Base-by-base conservation (phyloP, 2,113 vertebrate species). In the Hippocampus mohnikei region DNA sequence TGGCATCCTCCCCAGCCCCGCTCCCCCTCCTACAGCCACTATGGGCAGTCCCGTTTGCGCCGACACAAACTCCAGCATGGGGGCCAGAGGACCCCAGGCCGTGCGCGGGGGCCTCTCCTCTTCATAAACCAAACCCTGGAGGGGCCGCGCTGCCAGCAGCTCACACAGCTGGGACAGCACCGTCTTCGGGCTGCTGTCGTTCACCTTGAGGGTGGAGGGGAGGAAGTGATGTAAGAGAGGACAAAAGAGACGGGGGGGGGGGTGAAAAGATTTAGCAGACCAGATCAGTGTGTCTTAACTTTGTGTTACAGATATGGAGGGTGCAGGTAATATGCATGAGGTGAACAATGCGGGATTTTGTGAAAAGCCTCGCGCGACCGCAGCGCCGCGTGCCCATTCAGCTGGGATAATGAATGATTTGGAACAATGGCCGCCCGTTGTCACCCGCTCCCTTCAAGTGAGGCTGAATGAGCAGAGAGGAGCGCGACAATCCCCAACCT, bases 31-130 rank as follows among this genome's bases (percentile, higher is more conserved):
- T 83, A 98, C 94, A 79, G 95, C 95, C 85, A 96, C 91, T 85
- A 98, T 96, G 81, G 96, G 96, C 83, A 98, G 94, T 25, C 95
- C 94, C 78, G 96, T 97, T 92, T 97, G 96, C 1, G 96, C 95
- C 15, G 96, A 97, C 77, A 98, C 91, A 89, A 98, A 98, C 91
- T 98, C 96, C 59, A 98, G 93, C 91, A 98, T 96, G 73, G 95
- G 96, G 59, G 95, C 95, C 76, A 98, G 88, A 48, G 95, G 95
- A 60, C 93, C 91, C 76, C 91, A 92, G 71, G 91, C 87, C 10
- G 89, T 89, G 16, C 89, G 90, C 40, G 91, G 87, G 61, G 91
- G 89, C 79, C 92, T 84, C 85, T 96, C 95, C 88, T 98, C 96
- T 91, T 97, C 96, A 72, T 97, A 98, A 69, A 98, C 96, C 18